Base-by-base conservation (phyloP, 1,140 invertebrate species). In the Heterodera schachtii region DNA sequence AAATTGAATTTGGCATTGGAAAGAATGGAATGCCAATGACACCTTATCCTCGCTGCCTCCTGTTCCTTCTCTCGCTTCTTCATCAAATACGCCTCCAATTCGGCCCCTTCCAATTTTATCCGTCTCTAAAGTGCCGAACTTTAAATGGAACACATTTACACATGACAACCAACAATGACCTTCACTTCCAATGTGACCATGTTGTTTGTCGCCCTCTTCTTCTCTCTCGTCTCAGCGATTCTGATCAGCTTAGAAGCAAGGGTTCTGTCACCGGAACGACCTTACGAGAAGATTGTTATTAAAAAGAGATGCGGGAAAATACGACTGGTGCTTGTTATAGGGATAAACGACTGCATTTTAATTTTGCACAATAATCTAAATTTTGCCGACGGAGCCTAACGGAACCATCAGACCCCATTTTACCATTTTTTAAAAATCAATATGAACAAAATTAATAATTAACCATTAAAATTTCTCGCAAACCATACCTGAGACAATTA, bases 51-150 rank as follows among this genome's bases (percentile, higher is more conserved):
- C 9, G 88, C 86, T 82, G 85, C 85, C 79, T 91, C 89, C 82
- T 89, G 78, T 84, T 90, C 87, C 74, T 88, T 84, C 82, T 90
- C 90, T 82, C 90, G 88, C 90, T 90, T 87, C 78, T 90, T 93
- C 82, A 93, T 93, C 82, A 94, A 89, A 91, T 94, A 95, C 85
- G 97, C 96, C 83, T 98, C 96, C 8, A 99, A 90, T 90, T 99
- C 97, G 1, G 92, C 87, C 1, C 96, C 97, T 90, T 98, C 96
- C 0, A 99, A 91, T 84, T 94, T 93, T n/a, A 93, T 90, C 73
- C 92, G 87, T 74, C 90, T 82, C 69, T 71, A 41, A 71, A 31
- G 31, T 31, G 0, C 31, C 31, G 31, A 31, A 31, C 31, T 31
- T 31, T 31, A 31, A 71, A 13, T 11, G 21, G 31, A 69, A 13